Percentiles rank a stretch among this genome's conserved stretches.
These are phyloP conservation scores for Cistogaster globosa DNA, from an alignment of 2,888 invertebrate genomes.

Conservation along the genomic window DNA sequence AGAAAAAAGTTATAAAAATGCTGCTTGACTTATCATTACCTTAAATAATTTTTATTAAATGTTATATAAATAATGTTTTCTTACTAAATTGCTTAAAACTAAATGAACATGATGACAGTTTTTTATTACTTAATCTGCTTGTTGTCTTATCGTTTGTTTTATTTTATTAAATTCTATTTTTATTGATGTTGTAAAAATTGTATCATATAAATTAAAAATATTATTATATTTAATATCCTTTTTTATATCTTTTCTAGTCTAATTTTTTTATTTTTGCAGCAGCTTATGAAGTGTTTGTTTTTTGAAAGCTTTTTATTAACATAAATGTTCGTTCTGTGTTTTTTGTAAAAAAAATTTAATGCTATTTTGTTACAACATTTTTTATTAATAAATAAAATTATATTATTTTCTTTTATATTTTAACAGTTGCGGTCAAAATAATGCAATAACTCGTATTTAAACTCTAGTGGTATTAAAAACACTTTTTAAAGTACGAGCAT, in stretches of 20 bases:
- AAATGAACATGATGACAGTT: no score
- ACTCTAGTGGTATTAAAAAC: no score
- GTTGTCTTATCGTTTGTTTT: conserved; percentile 35
- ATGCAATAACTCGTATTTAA: no score
- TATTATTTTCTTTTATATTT: conserved; percentile 32
- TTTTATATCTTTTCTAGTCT: conserved; percentile 2
- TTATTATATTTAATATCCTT: conserved; percentile 9
- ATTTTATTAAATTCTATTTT: conserved; percentile 8
- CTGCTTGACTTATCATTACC: conserved; percentile 40
- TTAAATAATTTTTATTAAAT: no score
- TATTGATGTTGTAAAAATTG: conserved; percentile 19
- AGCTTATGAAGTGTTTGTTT: conserved; percentile 69
- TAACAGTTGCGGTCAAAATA: conserved; percentile 39
- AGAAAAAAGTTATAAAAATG: no score
- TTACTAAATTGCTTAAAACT: no score
- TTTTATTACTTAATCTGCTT: conserved; percentile 3
- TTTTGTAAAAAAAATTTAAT: conserved; percentile 1
- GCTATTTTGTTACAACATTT: conserved; percentile 3
- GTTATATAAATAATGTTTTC: no score
- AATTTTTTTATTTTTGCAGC: conserved; percentile 60
- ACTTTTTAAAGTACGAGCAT: no score
- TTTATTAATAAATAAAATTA: neutral
- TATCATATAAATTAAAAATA: conserved; percentile 22
- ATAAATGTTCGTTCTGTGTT: neutral
- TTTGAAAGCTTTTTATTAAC: conserved; percentile 10